Evolutionary conservation across 2,888 invertebrate species (phyloP).

Genomic region (Idaea dimidiata): DNA sequence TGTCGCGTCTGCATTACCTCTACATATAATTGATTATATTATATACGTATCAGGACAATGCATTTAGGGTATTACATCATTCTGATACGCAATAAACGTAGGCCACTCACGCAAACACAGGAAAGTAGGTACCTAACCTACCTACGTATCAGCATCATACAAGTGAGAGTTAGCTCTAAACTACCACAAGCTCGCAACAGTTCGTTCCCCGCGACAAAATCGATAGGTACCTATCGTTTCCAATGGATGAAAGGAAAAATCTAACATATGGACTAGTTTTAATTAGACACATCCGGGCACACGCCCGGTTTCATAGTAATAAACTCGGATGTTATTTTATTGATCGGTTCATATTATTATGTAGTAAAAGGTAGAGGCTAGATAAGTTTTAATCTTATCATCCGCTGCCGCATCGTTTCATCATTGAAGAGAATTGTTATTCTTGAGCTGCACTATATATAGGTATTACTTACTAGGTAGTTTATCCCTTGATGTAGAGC

Average conservation of each 20-base stretch:
- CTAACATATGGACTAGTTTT: not conserved
- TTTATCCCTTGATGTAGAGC: no score
- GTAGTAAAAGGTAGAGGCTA: not conserved
- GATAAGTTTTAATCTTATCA: no score
- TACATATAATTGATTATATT: no score
- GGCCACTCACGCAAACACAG: constrained; percentile 67
- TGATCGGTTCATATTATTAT: not conserved
- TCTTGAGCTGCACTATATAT: no score
- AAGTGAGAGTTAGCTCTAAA: constrained; percentile 62
- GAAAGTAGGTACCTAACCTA: constrained; percentile 49
- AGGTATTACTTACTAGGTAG: no score
- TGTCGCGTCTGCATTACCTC: not conserved
- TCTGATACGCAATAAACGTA: constrained; percentile 36
- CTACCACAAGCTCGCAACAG: constrained; percentile 31
- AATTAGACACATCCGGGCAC: not conserved
- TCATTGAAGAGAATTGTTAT: no score
- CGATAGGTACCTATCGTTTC: constrained; percentile 27
- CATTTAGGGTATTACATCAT: constrained; percentile 66
- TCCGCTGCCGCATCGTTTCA: no score
- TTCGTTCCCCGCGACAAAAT: constrained; percentile 57
- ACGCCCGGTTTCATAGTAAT: not conserved
- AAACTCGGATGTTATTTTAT: not conserved
- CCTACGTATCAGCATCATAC: constrained; percentile 64
- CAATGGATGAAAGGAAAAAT: constrained; percentile 24
- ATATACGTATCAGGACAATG: constrained; percentile 46